Percentiles rank a stretch among this genome's conserved stretches.
These are phyloP conservation scores for Acrobasis repandana DNA, from an alignment of 2,888 invertebrate species.

Conservation along the genomic window DNA sequence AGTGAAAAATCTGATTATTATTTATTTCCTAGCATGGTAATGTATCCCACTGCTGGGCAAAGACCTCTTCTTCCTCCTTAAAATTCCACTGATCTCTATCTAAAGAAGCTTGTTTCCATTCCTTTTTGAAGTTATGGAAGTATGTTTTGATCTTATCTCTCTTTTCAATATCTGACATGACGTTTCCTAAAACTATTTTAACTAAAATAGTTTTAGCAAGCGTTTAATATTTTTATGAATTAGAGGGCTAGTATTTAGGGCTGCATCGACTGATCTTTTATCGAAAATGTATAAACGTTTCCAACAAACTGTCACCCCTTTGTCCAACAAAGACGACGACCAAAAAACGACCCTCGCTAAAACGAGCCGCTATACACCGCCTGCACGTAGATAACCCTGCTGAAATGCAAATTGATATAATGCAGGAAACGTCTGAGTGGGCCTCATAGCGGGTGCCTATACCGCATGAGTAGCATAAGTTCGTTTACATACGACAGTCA, in stretches of 20 bases:
- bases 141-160: no score
- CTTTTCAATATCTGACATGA: no score
- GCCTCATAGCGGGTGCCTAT: conserved; percentile 77
- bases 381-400: conserved; percentile 48
- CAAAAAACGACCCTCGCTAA: conserved; percentile 23
- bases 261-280: neutral
- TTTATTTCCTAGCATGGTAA: no score
- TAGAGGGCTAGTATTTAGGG: neutral
- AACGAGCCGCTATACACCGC: conserved; percentile 30
- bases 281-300: neutral
- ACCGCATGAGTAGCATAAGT: conserved; percentile 79
- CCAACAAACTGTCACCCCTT: conserved; percentile 9
- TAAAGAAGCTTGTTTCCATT: no score
- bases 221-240: no score
- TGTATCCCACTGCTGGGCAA: no score
- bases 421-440: conserved; percentile 83
- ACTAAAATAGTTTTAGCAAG: no score
- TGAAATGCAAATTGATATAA: conserved; percentile 82
- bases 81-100: no score
- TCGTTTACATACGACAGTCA: conserved; percentile 82
- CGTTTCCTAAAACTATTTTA: no score
- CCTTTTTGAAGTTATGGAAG: no score
- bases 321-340: conserved; percentile 23
- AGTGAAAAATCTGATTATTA: no score
- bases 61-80: no score